Percentiles rank a stretch among this genome's conserved stretches.
These are phyloP conservation scores for Stenichneumon culpator DNA, from an alignment of 2,888 invertebrate genomes.

Conservation along the genomic window DNA sequence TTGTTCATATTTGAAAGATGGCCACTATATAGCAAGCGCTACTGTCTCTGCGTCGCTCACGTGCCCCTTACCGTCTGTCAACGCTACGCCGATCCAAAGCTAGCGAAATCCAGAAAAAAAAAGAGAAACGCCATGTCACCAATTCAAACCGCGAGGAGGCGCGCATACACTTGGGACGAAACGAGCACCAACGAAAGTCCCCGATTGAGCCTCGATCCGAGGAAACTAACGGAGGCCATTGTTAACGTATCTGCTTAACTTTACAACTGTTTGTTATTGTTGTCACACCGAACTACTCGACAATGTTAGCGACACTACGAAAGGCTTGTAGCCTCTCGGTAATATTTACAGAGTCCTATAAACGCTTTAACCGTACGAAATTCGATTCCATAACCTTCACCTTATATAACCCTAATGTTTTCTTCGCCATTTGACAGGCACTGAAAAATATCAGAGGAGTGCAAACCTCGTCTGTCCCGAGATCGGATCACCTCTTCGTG, in stretches of 20 bases:
- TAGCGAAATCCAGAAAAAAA: neutral
- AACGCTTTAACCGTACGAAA: neutral
- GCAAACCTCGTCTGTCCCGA: slow-evolving; percentile 75
- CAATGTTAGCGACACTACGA: slow-evolving; percentile 72
- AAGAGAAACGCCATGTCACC: neutral
- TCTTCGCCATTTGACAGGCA: slow-evolving; percentile 73
- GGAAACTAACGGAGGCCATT: slow-evolving; percentile 19
- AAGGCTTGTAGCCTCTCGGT: slow-evolving; percentile 75
- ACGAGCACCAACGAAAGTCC: neutral
- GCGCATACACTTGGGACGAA: neutral
- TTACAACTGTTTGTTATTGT: slow-evolving; percentile 22
- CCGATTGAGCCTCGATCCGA: slow-evolving; percentile 3
- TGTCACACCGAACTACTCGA: slow-evolving; percentile 27
- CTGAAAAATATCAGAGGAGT: slow-evolving; percentile 78
- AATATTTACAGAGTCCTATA: slow-evolving; percentile 33
- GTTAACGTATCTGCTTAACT: slow-evolving; percentile 27
- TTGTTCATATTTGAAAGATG: slow-evolving; percentile 1
- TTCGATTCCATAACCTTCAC: slow-evolving; percentile 61
- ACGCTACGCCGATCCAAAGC: neutral
- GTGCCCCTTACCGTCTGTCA: neutral
- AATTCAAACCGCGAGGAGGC: neutral
- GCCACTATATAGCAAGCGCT: neutral
- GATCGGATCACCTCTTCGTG: slow-evolving; percentile 81
- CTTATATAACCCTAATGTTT: slow-evolving; percentile 72
- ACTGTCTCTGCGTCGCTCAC: neutral